Evolutionary conservation across 2,797 vertebrate genomes (phyloP).

Genomic region (Chelmon rostratus): DNA sequence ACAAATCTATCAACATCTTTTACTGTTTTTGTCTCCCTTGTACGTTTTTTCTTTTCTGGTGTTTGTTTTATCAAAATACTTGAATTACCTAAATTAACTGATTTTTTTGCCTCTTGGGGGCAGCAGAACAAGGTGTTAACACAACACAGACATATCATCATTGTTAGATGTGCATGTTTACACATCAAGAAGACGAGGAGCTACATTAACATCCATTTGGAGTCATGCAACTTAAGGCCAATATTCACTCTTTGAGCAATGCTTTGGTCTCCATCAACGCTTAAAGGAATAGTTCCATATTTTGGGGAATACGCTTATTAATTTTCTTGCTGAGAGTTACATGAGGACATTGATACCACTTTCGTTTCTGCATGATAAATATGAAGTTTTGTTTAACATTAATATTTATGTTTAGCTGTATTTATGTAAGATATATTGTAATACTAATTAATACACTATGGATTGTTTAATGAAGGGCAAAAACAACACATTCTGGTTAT

Average conservation of each 20-base stretch:
- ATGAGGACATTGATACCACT: neutral
- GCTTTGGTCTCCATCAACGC: neutral
- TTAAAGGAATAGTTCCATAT: neutral
- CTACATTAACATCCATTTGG: neutral
- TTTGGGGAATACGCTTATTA: neutral
- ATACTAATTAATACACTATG: no score
- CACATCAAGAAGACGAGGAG: neutral
- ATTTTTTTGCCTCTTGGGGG: neutral
- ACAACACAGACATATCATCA: neutral
- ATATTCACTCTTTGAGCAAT: neutral
- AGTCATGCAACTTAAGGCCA: neutral
- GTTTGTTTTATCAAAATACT: slow-evolving; percentile 21
- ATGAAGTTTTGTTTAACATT: neutral
- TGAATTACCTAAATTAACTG: slow-evolving; percentile 6
- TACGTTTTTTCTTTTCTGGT: slow-evolving; percentile 7
- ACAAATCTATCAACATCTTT: slow-evolving; percentile 65
- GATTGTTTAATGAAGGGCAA: no score
- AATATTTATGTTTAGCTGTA: neutral
- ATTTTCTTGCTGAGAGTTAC: neutral
- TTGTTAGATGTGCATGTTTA: no score
- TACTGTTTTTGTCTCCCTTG: slow-evolving; percentile 29
- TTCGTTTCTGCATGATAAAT: neutral
- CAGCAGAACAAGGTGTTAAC: slow-evolving; percentile 13
- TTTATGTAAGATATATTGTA: no score
- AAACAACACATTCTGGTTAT: no score